phyloP scores from a whole-genome alignment of 2,797 vertebrate species.

The Hoplostethus mediterraneus region DNA sequence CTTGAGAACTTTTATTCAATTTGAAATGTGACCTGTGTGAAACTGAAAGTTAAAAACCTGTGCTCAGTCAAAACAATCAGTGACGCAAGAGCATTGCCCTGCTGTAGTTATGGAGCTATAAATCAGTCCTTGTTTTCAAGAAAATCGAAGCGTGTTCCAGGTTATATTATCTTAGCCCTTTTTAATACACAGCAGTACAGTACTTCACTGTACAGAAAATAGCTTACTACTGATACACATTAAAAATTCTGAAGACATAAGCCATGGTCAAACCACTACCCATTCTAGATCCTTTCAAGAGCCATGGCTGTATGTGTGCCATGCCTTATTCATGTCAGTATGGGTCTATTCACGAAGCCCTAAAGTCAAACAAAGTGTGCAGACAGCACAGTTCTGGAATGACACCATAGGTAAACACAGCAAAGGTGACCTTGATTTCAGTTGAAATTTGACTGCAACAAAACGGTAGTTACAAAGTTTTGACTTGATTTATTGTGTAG shows the following conservation, averaged over 20 bases:
- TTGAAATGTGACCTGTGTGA: neutral
- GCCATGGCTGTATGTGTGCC: no score
- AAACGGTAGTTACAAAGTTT: neutral
- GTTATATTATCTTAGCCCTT: no score
- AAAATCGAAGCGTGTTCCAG: slow-evolving; percentile 1
- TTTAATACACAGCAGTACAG: neutral
- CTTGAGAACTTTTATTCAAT: neutral
- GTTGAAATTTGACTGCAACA: neutral
- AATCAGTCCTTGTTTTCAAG: slow-evolving; percentile 3
- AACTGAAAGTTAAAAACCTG: neutral
- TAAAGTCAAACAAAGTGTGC: slow-evolving; percentile 51
- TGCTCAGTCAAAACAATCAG: neutral
- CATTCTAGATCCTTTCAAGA: neutral
- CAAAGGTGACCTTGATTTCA: slow-evolving; percentile 18
- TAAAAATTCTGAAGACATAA: neutral
- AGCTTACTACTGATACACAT: neutral
- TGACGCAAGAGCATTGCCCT: neutral
- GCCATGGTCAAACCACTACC: neutral
- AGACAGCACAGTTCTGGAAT: slow-evolving; percentile 36
- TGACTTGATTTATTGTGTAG: neutral
- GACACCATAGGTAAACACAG: slow-evolving; percentile 43
- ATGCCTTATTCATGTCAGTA: slow-evolving; percentile 5
- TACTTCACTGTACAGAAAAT: neutral
- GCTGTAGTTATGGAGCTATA: slow-evolving; percentile 13
- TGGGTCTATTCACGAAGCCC: slow-evolving; percentile 4